Evolutionary conservation across 2,797 vertebrate species (phyloP).

Genomic region (Otolemur crassicaudatus): DNA sequence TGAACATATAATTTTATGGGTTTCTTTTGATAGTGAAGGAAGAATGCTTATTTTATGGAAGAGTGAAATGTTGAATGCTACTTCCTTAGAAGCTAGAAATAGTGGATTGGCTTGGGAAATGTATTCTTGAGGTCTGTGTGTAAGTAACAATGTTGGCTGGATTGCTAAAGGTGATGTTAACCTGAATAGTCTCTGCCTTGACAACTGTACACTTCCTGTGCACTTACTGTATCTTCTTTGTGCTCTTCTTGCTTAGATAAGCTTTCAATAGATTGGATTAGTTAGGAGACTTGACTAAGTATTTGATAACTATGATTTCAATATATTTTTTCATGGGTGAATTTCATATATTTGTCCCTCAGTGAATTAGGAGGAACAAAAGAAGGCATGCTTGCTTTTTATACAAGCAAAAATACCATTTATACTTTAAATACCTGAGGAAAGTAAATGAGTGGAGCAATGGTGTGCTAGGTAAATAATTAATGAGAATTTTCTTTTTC

Average conservation of each 20-base stretch:
- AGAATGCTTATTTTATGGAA: neutral
- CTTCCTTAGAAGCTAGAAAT: neutral
- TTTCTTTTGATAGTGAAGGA: neutral
- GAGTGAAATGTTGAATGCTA: neutral
- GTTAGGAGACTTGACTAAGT: neutral
- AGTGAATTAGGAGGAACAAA: neutral
- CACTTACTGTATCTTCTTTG: neutral
- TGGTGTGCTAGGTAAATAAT: neutral
- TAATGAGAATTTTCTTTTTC: neutral
- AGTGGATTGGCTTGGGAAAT: neutral
- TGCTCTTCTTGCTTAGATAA: neutral
- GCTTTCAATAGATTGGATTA: neutral
- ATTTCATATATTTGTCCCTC: neutral
- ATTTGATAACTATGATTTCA: slow-evolving; percentile 12
- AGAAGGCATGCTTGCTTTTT: neutral
- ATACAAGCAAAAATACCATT: neutral
- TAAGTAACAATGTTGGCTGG: neutral
- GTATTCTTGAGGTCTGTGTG: neutral
- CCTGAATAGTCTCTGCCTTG: neutral
- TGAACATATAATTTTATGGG: neutral
- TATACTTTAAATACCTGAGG: neutral
- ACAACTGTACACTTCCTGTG: neutral
- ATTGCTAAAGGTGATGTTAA: neutral
- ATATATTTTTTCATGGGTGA: neutral
- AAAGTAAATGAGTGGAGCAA: neutral